phyloP scores from a whole-genome alignment of 2,113 vertebrate species.

The Scolopax mira region DNA sequence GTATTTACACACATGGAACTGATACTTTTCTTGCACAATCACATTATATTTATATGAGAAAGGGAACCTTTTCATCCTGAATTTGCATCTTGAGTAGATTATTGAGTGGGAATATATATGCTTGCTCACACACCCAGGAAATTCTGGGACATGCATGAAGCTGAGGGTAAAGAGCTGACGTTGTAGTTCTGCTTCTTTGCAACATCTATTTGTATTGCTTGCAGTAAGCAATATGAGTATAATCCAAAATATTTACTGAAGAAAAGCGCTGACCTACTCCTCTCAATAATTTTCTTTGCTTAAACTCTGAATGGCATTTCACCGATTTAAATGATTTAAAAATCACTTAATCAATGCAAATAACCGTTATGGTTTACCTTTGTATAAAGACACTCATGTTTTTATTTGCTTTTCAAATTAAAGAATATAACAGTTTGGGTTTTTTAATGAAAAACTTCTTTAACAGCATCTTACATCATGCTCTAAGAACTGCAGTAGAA shows the following conservation, averaged over 20 bases:
- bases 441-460: background rate
- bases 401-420: background rate
- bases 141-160: background rate
- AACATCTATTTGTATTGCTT: background rate
- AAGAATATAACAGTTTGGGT: background rate
- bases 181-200: background rate
- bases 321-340: background rate
- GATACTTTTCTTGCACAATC: background rate
- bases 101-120: background rate
- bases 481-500: slow-evolving; percentile 45
- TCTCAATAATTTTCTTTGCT: background rate
- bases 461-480: background rate
- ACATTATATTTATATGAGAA: background rate
- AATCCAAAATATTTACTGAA: background rate
- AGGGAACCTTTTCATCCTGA: background rate
- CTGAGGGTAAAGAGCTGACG: background rate
- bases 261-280: background rate
- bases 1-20: background rate
- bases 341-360: background rate
- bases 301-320: background rate
- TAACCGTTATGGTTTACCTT: background rate
- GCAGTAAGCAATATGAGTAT: background rate
- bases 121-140: background rate
- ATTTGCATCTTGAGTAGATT: background rate
- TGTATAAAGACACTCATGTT: background rate